These are phyloP conservation scores for Conomelus anceps DNA, from an alignment of 2,888 invertebrate species.

Conservation along the genomic window DNA sequence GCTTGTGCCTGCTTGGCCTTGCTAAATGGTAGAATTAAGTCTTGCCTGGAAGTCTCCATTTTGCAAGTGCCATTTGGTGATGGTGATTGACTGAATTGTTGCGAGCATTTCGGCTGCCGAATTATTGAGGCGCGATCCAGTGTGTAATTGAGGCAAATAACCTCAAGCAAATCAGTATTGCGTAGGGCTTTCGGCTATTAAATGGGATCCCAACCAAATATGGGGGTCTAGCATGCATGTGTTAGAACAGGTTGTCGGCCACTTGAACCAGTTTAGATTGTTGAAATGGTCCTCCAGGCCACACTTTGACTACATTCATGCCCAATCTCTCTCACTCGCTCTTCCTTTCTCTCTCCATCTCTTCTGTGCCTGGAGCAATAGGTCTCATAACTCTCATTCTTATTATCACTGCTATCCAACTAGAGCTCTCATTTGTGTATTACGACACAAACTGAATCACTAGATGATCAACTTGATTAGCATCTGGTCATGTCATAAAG, in stretches of 20 bases:
- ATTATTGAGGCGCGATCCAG: neutral
- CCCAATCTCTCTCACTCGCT: neutral
- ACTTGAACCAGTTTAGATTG: neutral
- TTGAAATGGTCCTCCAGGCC: neutral
- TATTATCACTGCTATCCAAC: neutral
- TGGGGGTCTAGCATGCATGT: neutral
- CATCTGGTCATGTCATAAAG: neutral
- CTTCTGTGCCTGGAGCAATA: neutral
- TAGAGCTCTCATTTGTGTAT: neutral
- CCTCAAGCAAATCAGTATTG: neutral
- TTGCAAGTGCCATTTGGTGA: neutral
- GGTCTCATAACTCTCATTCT: constrained; percentile 3
- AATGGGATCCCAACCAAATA: neutral
- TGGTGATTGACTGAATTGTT: neutral
- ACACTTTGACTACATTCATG: neutral
- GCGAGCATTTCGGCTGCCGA: neutral
- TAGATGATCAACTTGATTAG: neutral
- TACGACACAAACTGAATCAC: neutral
- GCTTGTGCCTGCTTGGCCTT: neutral
- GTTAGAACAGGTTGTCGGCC: constrained; percentile 1
- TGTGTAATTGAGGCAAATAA: neutral
- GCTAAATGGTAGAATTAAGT: neutral
- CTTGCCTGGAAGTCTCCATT: neutral
- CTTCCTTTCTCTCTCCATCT: neutral
- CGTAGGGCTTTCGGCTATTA: neutral